Evolutionary conservation across 2,113 vertebrate species (phyloP).

Genomic region (Limnothrissa miodon): DNA sequence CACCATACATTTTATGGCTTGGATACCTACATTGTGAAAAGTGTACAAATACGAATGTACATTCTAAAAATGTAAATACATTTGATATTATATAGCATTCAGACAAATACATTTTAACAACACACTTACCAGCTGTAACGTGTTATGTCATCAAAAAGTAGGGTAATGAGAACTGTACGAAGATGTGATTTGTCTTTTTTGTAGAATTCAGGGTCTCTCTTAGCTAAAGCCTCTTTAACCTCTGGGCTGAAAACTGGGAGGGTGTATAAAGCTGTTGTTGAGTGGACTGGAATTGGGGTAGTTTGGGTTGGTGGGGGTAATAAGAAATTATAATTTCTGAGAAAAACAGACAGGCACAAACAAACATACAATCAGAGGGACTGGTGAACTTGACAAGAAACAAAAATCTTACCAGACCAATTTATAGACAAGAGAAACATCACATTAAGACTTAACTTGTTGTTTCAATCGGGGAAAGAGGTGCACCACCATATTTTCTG

Average conservation of each 20-base stretch:
- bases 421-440: background rate
- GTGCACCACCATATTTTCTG: slow-evolving; percentile 7
- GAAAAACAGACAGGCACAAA: background rate
- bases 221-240: background rate
- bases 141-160: background rate
- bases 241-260: background rate
- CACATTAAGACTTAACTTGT: background rate
- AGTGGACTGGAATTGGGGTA: background rate
- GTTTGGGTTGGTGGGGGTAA: background rate
- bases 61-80: background rate
- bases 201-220: background rate
- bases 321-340: no score
- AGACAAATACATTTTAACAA: no score
- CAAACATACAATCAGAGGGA: no score
- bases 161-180: background rate
- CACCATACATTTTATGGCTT: no score
- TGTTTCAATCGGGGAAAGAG: slow-evolving; percentile 16
- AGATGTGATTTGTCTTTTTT: background rate
- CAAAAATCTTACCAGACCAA: no score
- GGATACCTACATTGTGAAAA: background rate
- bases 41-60: background rate
- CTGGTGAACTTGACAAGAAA: no score
- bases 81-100: background rate
- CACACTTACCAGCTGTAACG: background rate
- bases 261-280: background rate